Conservation (phyloP, 2,797 vertebrate species). For the Ctenopoma kingsleyae region DNA sequence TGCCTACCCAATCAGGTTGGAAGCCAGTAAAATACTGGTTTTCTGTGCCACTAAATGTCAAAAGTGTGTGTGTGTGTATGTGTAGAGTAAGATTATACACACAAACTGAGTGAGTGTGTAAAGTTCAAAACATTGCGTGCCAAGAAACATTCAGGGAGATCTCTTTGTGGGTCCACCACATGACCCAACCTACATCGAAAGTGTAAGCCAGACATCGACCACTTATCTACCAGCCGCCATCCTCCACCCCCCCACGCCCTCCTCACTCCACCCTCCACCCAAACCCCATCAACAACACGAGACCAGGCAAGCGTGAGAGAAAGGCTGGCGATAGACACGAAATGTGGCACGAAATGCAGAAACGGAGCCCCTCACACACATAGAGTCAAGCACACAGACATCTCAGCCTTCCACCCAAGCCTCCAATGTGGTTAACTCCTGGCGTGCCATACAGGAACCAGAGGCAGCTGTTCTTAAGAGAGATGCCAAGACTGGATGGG, state of each 20-base stretch:
- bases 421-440: slow-evolving; percentile 73
- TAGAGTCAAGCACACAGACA: slow-evolving; percentile 59
- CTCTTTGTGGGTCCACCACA: slow-evolving; percentile 66
- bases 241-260: slow-evolving; percentile 34
- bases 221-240: slow-evolving; percentile 75
- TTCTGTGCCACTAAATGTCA: slow-evolving; percentile 39
- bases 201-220: slow-evolving; percentile 72
- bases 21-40: slow-evolving; percentile 27
- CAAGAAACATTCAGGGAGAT: slow-evolving; percentile 77
- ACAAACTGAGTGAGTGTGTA: slow-evolving; percentile 28
- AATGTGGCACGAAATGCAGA: slow-evolving; percentile 84
- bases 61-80: slow-evolving; percentile 16
- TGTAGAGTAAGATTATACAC: slow-evolving; percentile 20
- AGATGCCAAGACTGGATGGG: slow-evolving; percentile 56
- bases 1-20: background rate
- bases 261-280: slow-evolving; percentile 44
- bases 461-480: slow-evolving; percentile 74
- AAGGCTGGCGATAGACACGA: slow-evolving; percentile 83
- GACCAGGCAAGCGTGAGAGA: slow-evolving; percentile 88
- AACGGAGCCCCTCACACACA: slow-evolving; percentile 66
- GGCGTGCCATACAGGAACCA: slow-evolving; percentile 70
- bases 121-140: slow-evolving; percentile 81
- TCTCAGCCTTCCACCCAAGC: slow-evolving; percentile 67
- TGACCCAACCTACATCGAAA: slow-evolving; percentile 73
- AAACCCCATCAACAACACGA: slow-evolving; percentile 71